Conservation (phyloP, 2,888 invertebrate genomes). For the Tetropium fuscum region DNA sequence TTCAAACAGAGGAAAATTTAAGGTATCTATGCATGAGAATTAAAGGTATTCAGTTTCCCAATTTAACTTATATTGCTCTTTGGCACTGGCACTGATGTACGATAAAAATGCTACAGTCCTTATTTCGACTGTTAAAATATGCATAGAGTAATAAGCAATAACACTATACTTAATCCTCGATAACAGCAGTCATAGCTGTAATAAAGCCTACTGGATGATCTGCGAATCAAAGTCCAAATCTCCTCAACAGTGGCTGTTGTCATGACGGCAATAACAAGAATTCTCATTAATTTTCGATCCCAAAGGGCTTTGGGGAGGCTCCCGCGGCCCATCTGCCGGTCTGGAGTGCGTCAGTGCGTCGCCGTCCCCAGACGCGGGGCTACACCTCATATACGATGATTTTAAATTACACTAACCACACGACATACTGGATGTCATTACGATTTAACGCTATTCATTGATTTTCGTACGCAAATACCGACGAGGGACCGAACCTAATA, state of each 20-base stretch:
- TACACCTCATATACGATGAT: slow-evolving; percentile 57
- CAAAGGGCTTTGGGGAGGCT: slow-evolving; percentile 44
- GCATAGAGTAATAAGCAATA: slow-evolving; percentile 40
- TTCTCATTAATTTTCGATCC: slow-evolving; percentile 60
- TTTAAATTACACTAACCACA: slow-evolving; percentile 59
- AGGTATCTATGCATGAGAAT: too few relatives aligned
- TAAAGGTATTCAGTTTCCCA: too few relatives aligned
- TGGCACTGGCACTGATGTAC: neutral
- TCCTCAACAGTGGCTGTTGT: slow-evolving; percentile 50
- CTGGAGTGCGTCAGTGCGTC: slow-evolving; percentile 32
- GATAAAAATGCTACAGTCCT: neutral
- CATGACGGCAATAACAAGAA: slow-evolving; percentile 58
- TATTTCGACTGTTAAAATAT: slow-evolving; percentile 34
- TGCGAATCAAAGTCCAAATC: slow-evolving; percentile 56
- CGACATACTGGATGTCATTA: slow-evolving; percentile 55
- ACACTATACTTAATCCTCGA: slow-evolving; percentile 38
- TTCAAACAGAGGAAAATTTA: too few relatives aligned
- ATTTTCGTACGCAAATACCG: slow-evolving; percentile 38
- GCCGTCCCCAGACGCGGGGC: slow-evolving; percentile 46
- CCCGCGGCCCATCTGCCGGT: slow-evolving; percentile 50
- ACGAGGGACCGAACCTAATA: neutral
- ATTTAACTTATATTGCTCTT: too few relatives aligned
- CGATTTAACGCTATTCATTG: slow-evolving; percentile 47
- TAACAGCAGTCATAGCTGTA: slow-evolving; percentile 32
- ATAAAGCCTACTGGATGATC: slow-evolving; percentile 47